A percentile compares a stretch with the other conserved stretches of the same genome.
phyloP scores from a whole-genome alignment of 1,140 invertebrate species.

The Scaptomyza montana region DNA sequence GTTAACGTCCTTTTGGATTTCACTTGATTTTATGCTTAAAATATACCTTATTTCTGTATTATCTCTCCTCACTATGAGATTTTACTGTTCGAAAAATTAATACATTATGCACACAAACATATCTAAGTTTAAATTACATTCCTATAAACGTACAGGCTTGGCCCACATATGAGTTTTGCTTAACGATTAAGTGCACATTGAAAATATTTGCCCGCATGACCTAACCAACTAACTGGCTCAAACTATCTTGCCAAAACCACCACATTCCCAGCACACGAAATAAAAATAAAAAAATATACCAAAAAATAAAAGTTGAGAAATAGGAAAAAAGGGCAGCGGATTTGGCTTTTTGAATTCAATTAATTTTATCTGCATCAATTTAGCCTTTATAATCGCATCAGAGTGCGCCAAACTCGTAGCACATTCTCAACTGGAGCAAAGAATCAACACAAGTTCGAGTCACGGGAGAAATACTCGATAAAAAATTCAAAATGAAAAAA shows the following conservation, averaged over 20 bases:
- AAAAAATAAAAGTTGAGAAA: conserved; percentile 42
- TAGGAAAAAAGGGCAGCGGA: conserved; percentile 57
- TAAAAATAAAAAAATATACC: conserved; percentile 5
- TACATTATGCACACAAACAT: too few species aligned
- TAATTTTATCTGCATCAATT: conserved; percentile 81
- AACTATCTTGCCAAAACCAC: conserved; percentile 42
- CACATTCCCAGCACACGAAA: conserved; percentile 2
- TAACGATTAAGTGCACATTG: conserved; percentile 16
- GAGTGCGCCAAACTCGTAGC: conserved; percentile 50
- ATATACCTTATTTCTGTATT: too few species aligned
- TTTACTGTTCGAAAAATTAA: too few species aligned
- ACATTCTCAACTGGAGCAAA: conserved; percentile 25
- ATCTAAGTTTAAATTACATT: not conserved
- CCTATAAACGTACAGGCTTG: not conserved
- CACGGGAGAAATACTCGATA: conserved; percentile 38
- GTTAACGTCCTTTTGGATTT: too few species aligned
- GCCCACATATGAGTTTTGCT: not conserved
- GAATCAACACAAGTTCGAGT: conserved; percentile 23
- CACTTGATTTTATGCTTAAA: too few species aligned
- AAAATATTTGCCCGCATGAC: conserved; percentile 40
- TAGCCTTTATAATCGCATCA: conserved; percentile 80
- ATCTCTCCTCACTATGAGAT: too few species aligned
- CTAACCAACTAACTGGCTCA: conserved; percentile 36
- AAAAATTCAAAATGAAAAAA: conserved; percentile 25
- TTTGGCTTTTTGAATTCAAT: conserved; percentile 80